A percentile compares a stretch with the other conserved stretches of the same genome.
phyloP scores from a whole-genome alignment of 2,888 invertebrate genomes.

The Heliconius ethilla region DNA sequence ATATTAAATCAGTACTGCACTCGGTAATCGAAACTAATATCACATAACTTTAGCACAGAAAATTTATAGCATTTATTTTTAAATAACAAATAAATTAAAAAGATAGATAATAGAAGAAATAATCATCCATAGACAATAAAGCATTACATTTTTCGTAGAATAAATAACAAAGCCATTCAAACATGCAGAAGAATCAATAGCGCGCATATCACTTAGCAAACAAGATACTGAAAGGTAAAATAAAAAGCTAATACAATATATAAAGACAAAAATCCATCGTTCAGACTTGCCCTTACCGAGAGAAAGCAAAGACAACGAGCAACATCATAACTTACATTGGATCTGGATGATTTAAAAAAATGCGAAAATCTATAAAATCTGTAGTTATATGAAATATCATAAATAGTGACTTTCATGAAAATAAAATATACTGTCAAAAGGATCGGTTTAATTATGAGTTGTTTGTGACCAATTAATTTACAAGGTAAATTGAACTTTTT shows the following conservation, averaged over 20 bases:
- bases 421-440: neutral
- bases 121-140: slow-evolving; percentile 15
- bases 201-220: slow-evolving; percentile 5
- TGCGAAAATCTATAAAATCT: neutral
- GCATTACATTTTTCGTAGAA: neutral
- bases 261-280: slow-evolving; percentile 12
- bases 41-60: neutral
- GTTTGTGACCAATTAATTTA: too few species aligned
- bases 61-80: neutral
- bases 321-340: slow-evolving; percentile 36
- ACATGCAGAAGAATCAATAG: slow-evolving; percentile 42
- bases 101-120: neutral
- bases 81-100: neutral
- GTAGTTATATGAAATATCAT: neutral
- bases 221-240: slow-evolving; percentile 28
- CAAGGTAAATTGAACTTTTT: neutral
- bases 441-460: neutral
- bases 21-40: neutral
- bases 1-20: neutral
- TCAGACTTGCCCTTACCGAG: slow-evolving; percentile 28
- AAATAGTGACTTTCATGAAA: neutral
- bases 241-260: slow-evolving; percentile 26
- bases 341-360: slow-evolving; percentile 18
- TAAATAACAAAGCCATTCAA: slow-evolving; percentile 44
- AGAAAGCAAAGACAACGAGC: slow-evolving; percentile 33